Percentiles rank a stretch among this genome's conserved stretches.
These are phyloP conservation scores for Syngnathoides biaculeatus DNA, from an alignment of 2,113 vertebrate genomes.

Conservation along the genomic window DNA sequence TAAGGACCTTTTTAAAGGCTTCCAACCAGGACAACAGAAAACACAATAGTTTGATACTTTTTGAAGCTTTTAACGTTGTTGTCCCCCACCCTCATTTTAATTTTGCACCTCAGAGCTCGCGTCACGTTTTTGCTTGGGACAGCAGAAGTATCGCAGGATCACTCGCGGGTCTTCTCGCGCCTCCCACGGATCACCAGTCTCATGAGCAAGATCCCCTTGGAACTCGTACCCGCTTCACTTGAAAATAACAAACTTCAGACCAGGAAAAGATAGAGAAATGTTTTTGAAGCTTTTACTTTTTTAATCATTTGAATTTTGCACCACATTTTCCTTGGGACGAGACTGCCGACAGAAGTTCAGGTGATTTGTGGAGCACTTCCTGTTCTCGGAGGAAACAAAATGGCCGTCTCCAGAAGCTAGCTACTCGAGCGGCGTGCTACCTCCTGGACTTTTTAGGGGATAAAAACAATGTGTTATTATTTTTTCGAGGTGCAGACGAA, in stretches of 20 bases:
- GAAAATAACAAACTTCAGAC: neutral
- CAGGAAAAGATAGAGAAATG: neutral
- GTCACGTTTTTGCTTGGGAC: neutral
- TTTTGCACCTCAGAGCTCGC: neutral
- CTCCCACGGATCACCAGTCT: no score
- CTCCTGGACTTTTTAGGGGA: slow-evolving; percentile 48
- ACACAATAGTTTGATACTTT: neutral
- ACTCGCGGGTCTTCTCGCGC: no score
- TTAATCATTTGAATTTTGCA: neutral
- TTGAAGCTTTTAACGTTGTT: neutral
- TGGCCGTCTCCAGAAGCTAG: slow-evolving; percentile 25
- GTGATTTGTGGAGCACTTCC: slow-evolving; percentile 27
- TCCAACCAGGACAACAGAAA: neutral
- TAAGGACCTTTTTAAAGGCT: neutral
- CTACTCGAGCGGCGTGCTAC: slow-evolving; percentile 57
- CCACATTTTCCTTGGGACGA: neutral
- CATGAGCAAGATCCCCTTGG: neutral
- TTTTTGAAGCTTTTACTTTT: neutral
- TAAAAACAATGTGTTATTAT: slow-evolving; percentile 24
- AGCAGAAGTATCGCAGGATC: neutral
- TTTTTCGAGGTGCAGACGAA: neutral
- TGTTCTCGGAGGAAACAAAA: slow-evolving; percentile 11
- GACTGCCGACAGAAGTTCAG: neutral
- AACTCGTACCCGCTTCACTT: neutral
- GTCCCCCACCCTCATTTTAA: neutral